These are phyloP conservation scores for Andrena praecox DNA, from an alignment of 2,888 invertebrate genomes.

Conservation along the genomic window DNA sequence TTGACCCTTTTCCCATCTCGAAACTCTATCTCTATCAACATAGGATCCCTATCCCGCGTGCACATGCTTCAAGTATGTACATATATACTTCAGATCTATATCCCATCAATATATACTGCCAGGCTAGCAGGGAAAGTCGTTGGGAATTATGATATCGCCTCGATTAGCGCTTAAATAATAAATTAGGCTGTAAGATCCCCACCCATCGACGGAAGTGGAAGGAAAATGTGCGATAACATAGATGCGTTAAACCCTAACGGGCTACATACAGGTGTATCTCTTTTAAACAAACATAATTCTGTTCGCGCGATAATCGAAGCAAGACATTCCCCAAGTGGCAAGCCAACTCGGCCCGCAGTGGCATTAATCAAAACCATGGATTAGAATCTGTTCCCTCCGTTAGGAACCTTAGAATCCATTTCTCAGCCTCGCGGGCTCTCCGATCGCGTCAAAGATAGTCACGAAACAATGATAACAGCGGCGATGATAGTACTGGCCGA, in stretches of 20 bases:
- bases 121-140: neutral
- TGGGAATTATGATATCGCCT: neutral
- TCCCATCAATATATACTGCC: neutral
- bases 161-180: conserved; percentile 6
- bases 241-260: no score
- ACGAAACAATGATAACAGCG: conserved; percentile 14
- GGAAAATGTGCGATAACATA: neutral
- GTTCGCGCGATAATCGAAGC: neutral
- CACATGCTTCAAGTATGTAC: conserved; percentile 14
- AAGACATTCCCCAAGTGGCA: neutral
- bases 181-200: no score
- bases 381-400: neutral
- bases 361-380: neutral
- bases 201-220: neutral
- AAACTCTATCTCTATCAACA: conserved; percentile 45
- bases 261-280: no score
- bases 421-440: neutral
- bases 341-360: neutral
- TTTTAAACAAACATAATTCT: neutral
- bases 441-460: conserved; percentile 9
- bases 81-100: conserved; percentile 33
- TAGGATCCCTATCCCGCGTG: conserved; percentile 32
- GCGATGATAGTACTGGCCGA: conserved; percentile 26
- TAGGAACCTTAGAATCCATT: neutral
- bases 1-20: conserved; percentile 49